Evolutionary conservation across 2,797 vertebrate genomes (phyloP), one percentile per base, ranked within the genome.

Genomic region (Florisuga fusca): DNA sequence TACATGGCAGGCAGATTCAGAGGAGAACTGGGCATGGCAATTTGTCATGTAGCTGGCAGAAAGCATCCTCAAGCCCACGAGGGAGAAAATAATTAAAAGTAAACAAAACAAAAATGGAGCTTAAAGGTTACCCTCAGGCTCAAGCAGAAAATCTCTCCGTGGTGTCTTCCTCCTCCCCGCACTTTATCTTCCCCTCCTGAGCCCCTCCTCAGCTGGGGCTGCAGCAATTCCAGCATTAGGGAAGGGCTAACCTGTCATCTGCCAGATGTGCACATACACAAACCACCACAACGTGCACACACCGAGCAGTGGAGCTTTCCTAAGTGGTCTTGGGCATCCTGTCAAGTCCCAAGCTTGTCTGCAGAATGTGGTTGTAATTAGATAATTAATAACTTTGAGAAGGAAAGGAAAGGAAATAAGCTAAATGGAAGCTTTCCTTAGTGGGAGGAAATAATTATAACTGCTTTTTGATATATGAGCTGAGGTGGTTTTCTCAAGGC

Each of bases 351-450:
- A 4, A 79, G 90, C 82, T 93, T 2, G 27, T 87, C 86, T 80
- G 72, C 88, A 96, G 96, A 97, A 97, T 96, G 93, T 98, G 97
- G 95, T 92, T 97, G 96, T 96, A 96, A 98, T 97, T 97, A 98
- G 97, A 96, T 97, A 97, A 97, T 97, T 97, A 97, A 97, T 97
- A 92, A 91, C 89, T 84, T 54, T 36, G 75, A 79, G 63, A 85
- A 66, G 81, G 84, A 61, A 92, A 69, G 72, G 72, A 89, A 91
- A 91, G 85, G 89, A 92, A 96, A 95, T 93, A 59, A 84, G 93
- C 95, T 97, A 91, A 96, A 97, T 96, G 95, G 97, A 92, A 97
- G 95, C 94, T 97, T 97, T 97, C 97, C 97, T 97, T 79, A 3
- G 90, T 45, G 92, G 96, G 97, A 97, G 98, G 97, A 97, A 97